These are phyloP conservation scores for Anguilla obscura DNA, from an alignment of 2,797 vertebrate genomes.

Conservation along the genomic window DNA sequence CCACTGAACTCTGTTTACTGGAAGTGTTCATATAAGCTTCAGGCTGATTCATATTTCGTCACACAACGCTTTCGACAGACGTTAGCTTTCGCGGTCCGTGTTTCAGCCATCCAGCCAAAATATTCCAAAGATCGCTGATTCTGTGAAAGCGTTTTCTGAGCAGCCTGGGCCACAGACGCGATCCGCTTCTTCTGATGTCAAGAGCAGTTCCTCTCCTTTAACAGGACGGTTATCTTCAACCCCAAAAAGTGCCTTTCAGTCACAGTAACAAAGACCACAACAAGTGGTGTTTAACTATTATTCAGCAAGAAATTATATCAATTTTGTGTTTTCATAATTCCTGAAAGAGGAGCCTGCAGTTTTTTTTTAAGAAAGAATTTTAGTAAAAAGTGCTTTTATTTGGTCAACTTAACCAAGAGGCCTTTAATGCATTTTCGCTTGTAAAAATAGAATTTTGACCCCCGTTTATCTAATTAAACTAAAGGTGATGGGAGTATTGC, in stretches of 20 bases:
- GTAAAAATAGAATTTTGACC: background rate
- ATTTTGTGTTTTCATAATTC: background rate
- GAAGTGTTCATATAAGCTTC: background rate
- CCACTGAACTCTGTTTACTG: background rate
- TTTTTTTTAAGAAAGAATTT: background rate
- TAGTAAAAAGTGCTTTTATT: slow-evolving; percentile 4
- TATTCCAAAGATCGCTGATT: background rate
- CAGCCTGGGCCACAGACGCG: background rate
- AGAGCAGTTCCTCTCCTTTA: background rate
- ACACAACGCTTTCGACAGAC: background rate
- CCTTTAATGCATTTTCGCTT: background rate
- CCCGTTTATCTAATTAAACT: background rate
- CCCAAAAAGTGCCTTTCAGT: background rate
- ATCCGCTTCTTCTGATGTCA: slow-evolving; percentile 4
- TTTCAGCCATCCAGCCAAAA: background rate
- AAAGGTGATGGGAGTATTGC: slow-evolving; percentile 3
- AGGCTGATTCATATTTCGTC: background rate
- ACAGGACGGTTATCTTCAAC: background rate
- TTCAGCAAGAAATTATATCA: background rate
- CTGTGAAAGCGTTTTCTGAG: background rate
- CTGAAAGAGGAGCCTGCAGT: background rate
- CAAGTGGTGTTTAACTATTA: background rate
- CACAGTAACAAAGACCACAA: slow-evolving; percentile 3
- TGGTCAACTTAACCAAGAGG: slow-evolving; percentile 6
- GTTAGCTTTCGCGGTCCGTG: background rate